These are phyloP conservation scores for Ophthalmotilapia sp. DNA, from an alignment of 2,113 vertebrate genomes.

Conservation along the genomic window DNA sequence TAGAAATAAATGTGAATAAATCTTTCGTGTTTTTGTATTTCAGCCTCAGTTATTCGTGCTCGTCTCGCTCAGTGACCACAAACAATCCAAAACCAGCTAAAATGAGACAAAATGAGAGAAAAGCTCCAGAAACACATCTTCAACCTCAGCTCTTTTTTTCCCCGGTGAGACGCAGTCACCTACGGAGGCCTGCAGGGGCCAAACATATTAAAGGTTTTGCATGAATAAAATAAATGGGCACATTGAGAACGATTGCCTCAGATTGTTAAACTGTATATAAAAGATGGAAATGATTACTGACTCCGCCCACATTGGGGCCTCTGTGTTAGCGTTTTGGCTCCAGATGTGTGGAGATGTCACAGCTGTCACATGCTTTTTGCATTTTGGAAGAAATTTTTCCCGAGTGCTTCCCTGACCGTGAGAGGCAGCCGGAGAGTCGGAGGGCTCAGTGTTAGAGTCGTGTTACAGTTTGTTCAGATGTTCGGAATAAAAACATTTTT, in stretches of 20 bases:
- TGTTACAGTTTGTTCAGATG: background rate
- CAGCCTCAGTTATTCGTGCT: background rate
- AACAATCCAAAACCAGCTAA: background rate
- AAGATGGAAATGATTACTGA: background rate
- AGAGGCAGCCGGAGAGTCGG: rapidly evolving
- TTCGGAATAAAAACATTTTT: rapidly evolving
- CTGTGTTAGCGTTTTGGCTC: background rate
- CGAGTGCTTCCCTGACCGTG: background rate
- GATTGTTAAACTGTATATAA: background rate
- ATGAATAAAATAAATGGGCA: background rate
- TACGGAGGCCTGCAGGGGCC: background rate
- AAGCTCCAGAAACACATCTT: background rate
- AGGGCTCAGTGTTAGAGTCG: rapidly evolving
- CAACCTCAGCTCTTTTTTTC: background rate
- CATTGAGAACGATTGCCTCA: background rate
- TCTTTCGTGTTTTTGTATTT: background rate
- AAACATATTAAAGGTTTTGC: background rate
- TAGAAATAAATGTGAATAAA: background rate
- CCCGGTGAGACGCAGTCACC: rapidly evolving
- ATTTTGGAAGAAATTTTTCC: background rate
- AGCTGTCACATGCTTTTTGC: background rate
- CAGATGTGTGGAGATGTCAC: background rate
- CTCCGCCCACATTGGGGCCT: background rate
- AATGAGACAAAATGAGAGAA: background rate
- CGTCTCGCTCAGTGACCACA: background rate